Base-by-base conservation (phyloP, 1,140 invertebrate species). In the Sesamia nonagrioides region DNA sequence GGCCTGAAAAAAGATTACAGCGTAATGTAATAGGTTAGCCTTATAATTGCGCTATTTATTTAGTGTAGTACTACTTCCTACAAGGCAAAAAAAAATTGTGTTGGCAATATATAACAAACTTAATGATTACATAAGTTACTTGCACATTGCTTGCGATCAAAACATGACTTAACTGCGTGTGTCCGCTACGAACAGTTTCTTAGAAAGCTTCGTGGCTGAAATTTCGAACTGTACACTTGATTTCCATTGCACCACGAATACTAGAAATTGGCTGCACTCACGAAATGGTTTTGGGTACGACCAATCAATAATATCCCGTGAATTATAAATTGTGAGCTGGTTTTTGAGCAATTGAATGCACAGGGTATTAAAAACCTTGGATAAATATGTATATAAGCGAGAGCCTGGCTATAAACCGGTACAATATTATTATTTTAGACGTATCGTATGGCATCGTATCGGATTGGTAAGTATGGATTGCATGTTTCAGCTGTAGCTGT, bases 401-500 rank as follows among this genome's bases (percentile, higher is more conserved):
- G 58, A 75, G 63, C 58, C 33, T 21, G 73, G 48, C 58, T 75
- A 50, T 52, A 75, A 63, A 63, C 73, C 42, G 73, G 73, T 63
- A 50, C 15, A 50, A 63, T 75, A 75, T 63, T 63, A 61, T 61
- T 75, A 75, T 61, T 75, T 75, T 75, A 75, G 73, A 61, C 56
- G 27, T 75, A 75, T 75, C 73, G 56, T 60, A 60, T 75, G 56
- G 56, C 56, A 61, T 75, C 56, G 73, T 17, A 35, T 68, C 45
- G 73, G 45, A 63, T 77, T 69, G 54, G 52, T 60, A 58, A 73
- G 71, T 78, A 74, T 78, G 40, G 71, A 69, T 81, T 78, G 58
- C 73, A 77, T 76, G 75, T 74, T 81, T 81, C 60, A 77, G 56
- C 60, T 60, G 54, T 78, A 77, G 56, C 60, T 60, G 54, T 78